Base-by-base conservation (phyloP, 2,797 vertebrate genomes). In the Anolis apletophallus region DNA sequence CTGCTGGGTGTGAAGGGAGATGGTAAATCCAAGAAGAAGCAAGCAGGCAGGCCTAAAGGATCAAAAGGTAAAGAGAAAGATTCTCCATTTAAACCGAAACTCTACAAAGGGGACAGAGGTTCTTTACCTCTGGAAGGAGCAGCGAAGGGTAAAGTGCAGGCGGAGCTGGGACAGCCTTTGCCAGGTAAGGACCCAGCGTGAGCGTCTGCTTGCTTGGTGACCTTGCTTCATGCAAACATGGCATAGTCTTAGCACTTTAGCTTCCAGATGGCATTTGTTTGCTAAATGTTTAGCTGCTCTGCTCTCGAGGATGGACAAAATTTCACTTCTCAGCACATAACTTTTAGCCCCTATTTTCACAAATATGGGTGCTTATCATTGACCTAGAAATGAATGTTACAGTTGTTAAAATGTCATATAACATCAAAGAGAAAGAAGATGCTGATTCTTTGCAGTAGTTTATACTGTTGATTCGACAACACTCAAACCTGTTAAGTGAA, bases 51-150 rank as follows among this genome's bases (percentile, higher is more conserved):
- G 90, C 98, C 99, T 85, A 99, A 99, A 97, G 99, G 99, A 97
- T 98, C 98, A 96, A 99, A 99, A 99, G 98, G 98, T 98, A 99
- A 99, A 99, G 99, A 99, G 97, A 99, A 98, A 98, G 98, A 99
- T 97, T 99, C 98, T 97, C 96, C 98, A 96, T 99, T 99, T 97
- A 98, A 98, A 97, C 97, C 98, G 94, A 99, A 99, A 97, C 97
- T 97, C 96, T 98, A 97, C 98, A 98, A 98, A 97, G 98, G 98
- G 90, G 98, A 99, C 93, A 98, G 98, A 97, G 97, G 97, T 95
- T 54, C 93, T 94, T 98, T 97, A 92, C 97, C 98, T 94, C 93
- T 98, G 97, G 98, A 99, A 95, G 97, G 97, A 96, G 97, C 97
- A 96, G 96, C 97, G 97, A 99, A 99, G 97, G 98, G 97, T 96